Evolutionary conservation across 1,140 invertebrate genomes (phyloP), one percentile per base, ranked within the genome.

Genomic region (Delia radicum): DNA sequence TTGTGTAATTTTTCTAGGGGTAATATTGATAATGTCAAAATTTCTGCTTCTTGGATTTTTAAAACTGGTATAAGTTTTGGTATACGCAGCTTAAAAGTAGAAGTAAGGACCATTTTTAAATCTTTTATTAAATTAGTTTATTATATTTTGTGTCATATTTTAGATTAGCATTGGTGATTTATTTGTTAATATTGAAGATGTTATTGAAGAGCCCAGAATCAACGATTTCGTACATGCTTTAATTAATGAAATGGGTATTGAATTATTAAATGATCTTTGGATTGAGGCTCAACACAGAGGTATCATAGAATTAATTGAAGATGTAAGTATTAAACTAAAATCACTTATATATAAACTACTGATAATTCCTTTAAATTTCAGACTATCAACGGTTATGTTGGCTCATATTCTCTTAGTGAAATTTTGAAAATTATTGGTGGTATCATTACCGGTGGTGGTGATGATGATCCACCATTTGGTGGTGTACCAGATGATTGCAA

Each of bases 181-280:
- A 0, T 71, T 80, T 46, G 77, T 85, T 0, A 55, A 83, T 31
- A 85, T 85, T 29, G 80, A 85, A 2, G 80, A 80, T 29, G 33
- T 85, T 10, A 6, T 85, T 46, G 83, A 83, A 21, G 83, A 85
- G 24, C 73, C 82, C 13, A 77, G 83, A 10, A 77, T 85, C 13
- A 79, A 78, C 73, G 63, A 77, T 0, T 85, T 85, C 46, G 13
- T 85, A 3, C 83, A 85, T 76, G 78, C 69, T 5, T 31, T 85
- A 10, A 28, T 85, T 6, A 84, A 85, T 75, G 79, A 81, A 78
- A 24, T 85, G 77, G 83, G 83, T 4, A 72, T 85, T 13, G 83
- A 85, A 48, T 26, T 85, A 21, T 77, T 85, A 10, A 78, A 76
- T 10, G 83, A 85, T 71, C 26, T 82, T 2, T 85, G 83, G 83